phyloP scores from a whole-genome alignment of 2,797 vertebrate species.

The Coccyzus lansbergi region DNA sequence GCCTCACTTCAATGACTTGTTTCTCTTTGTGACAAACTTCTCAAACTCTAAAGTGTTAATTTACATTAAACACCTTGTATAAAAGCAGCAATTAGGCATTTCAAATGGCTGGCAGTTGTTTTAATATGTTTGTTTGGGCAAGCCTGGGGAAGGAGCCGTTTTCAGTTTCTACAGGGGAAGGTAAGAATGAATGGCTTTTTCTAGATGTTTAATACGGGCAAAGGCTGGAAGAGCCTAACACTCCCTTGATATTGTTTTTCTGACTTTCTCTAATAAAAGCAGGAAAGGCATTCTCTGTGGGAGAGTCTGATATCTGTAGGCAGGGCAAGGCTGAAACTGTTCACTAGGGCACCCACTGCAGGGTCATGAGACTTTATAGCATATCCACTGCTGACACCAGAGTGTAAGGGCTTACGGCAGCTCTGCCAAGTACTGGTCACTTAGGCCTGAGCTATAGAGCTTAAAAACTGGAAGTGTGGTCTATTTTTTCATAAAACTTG shows the following conservation, averaged over 20 bases:
- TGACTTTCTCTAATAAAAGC: not conserved
- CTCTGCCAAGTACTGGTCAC: not conserved
- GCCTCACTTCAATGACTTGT: not conserved
- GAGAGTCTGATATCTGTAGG: not conserved
- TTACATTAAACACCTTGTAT: not conserved
- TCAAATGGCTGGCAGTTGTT: not conserved
- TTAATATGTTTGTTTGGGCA: not conserved
- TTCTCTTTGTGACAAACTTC: not conserved
- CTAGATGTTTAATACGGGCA: not conserved
- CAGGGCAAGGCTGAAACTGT: not conserved
- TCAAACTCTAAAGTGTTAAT: not conserved
- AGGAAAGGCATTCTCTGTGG: not conserved
- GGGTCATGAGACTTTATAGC: not conserved
- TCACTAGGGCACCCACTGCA: not conserved
- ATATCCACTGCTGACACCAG: not conserved
- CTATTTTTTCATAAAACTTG: not conserved
- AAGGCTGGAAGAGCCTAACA: not conserved
- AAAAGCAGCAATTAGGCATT: not conserved
- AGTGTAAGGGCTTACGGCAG: not conserved
- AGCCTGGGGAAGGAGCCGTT: not conserved
- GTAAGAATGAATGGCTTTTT: not conserved
- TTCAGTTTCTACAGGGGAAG: not conserved
- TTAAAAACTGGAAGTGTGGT: not conserved
- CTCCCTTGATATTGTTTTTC: not conserved
- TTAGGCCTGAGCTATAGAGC: not conserved